Conservation (phyloP, 1,140 invertebrate genomes). For the Microvelia longipes region DNA sequence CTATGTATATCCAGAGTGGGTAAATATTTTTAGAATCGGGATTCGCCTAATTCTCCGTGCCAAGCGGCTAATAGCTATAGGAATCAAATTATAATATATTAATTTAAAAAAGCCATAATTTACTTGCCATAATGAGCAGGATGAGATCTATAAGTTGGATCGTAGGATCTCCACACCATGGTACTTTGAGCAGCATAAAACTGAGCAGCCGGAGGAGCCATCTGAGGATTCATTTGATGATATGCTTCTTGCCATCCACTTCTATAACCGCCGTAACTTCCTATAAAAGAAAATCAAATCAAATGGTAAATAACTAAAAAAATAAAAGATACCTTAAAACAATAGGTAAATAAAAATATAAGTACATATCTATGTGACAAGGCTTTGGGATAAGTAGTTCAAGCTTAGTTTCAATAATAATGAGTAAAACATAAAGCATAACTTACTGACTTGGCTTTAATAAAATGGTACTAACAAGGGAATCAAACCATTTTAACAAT, state of each 20-base stretch:
- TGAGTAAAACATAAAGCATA: too few species aligned
- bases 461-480: too few species aligned
- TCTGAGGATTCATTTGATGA: conserved; percentile 12
- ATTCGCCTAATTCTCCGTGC: too few species aligned
- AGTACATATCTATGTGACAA: too few species aligned
- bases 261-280: conserved; percentile 6
- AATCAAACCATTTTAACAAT: too few species aligned
- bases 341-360: background rate
- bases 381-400: too few species aligned
- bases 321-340: background rate
- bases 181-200: conserved; percentile 53
- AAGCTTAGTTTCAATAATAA: too few species aligned
- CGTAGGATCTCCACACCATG: conserved; percentile 60
- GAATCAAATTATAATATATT: background rate
- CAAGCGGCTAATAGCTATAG: background rate
- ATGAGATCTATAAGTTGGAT: conserved; percentile 51
- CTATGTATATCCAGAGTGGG: too few species aligned
- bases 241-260: conserved; percentile 10
- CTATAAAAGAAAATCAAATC: conserved; percentile 4
- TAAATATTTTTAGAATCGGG: too few species aligned
- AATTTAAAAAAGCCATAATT: background rate
- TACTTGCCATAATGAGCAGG: conserved; percentile 54
- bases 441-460: too few species aligned
- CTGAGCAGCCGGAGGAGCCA: conserved; percentile 14
- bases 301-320: background rate